Evolutionary conservation across 2,888 invertebrate species (phyloP).

Genomic region (Trilocha varians): DNA sequence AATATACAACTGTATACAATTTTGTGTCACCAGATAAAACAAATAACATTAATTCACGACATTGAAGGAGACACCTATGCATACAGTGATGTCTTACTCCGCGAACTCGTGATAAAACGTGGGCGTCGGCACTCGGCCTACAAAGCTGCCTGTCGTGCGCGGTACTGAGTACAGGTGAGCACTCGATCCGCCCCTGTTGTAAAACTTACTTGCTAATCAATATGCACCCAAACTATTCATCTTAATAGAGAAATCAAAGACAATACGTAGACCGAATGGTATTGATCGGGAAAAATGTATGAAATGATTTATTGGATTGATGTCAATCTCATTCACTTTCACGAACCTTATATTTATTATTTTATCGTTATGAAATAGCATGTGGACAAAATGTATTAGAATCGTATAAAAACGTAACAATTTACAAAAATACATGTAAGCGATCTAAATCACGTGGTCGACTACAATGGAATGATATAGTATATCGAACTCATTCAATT

Average conservation of each 20-base stretch:
- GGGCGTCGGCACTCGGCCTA: slow-evolving; percentile 64
- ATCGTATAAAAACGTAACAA: no score
- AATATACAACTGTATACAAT: not conserved
- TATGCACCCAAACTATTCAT: not conserved
- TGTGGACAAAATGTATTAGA: no score
- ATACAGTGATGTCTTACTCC: slow-evolving; percentile 45
- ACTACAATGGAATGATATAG: no score
- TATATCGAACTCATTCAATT: no score
- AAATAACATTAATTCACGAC: not conserved
- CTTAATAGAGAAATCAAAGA: not conserved
- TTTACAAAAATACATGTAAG: no score
- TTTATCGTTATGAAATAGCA: no score
- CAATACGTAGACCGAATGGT: no score
- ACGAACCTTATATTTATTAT: no score
- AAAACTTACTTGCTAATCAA: slow-evolving; percentile 17
- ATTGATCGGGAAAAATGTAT: no score
- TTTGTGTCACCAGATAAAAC: not conserved
- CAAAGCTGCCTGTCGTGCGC: slow-evolving; percentile 55
- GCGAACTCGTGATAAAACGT: slow-evolving; percentile 65
- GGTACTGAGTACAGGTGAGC: slow-evolving; percentile 59
- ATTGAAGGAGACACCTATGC: slow-evolving; percentile 34
- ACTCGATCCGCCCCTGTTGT: slow-evolving; percentile 59
- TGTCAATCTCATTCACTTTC: no score
- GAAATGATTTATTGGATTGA: no score
- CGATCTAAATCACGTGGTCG: no score